These are phyloP conservation scores for Tridacna crocea DNA, from an alignment of 2,888 invertebrate species.

Conservation along the genomic window DNA sequence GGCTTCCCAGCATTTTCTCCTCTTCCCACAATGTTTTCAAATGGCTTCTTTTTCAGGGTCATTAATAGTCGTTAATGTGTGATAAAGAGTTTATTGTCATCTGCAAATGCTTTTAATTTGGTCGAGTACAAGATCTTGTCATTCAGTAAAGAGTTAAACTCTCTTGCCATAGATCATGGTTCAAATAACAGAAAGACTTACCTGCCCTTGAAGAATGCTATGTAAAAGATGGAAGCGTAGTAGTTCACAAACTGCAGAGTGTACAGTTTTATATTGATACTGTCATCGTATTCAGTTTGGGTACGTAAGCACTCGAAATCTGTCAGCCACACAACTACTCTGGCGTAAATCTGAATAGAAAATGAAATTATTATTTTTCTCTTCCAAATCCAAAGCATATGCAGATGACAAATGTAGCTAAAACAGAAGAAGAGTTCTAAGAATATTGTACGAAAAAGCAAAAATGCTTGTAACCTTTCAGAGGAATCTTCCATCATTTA, in stretches of 20 bases:
- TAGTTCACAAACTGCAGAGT: slow-evolving; percentile 98
- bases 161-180: too few species aligned
- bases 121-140: too few species aligned
- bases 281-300: slow-evolving; percentile 97
- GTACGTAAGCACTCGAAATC: slow-evolving; percentile 93
- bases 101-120: too few species aligned
- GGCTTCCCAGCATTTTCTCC: too few species aligned
- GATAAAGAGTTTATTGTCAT: too few species aligned
- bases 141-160: too few species aligned
- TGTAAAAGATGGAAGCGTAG: slow-evolving; percentile 98
- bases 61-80: too few species aligned
- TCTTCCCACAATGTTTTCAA: too few species aligned
- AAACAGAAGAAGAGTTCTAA: not conserved
- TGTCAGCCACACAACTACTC: slow-evolving; percentile 92
- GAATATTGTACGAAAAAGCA: not conserved
- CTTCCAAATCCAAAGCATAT: too few species aligned
- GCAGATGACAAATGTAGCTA: too few species aligned
- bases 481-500: too few species aligned
- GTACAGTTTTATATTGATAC: slow-evolving; percentile 96
- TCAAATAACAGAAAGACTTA: slow-evolving; percentile 60
- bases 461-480: not conserved
- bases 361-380: not conserved
- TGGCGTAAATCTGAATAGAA: slow-evolving; percentile 75
- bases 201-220: slow-evolving; percentile 97
- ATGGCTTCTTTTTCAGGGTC: too few species aligned